Base-by-base conservation (phyloP, 2,113 vertebrate genomes). In the Danionella cerebrum region DNA sequence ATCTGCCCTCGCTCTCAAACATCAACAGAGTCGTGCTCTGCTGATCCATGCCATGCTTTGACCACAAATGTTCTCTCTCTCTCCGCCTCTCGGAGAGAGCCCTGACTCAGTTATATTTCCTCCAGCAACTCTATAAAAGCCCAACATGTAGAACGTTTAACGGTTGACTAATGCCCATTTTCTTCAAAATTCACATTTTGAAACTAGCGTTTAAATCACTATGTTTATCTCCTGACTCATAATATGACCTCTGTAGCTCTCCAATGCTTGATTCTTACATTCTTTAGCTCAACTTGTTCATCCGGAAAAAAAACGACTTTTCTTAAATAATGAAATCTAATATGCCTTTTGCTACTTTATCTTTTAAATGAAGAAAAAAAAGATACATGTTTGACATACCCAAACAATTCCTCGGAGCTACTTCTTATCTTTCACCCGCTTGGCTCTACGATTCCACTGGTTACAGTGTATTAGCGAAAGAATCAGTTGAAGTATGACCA, bases 21-120 rank as follows among this genome's bases (percentile, higher is more conserved):
- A 58, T 25, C 13, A 11, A 41, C 47, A 51, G 35, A 75, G 74
- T 27, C 29, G 63, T 44, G 45, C 44, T 45, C 54, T 7, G 35
- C 57, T 18, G 67, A 68, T 78, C 72, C 73, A 68, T 53, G 65
- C 66, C 68, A 18, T 19, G 31, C 64, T 24, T 51, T 25, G 24
- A 13, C n/a, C 4, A 1, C 53, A 55, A 18, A 41, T 18, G 18
- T 2, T 16, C 44, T 62, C 31, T 13, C 47, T 22, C 25, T 4
- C 44, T 6, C 18, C 11, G 41, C 14, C 29, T 57, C 42, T 9
- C 6, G 5, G 14, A 14, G 29, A 31, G 24, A 48, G 33, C 14
- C 38, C 12, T 33, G 53, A 39, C 69, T 53, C 44, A 58, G 51
- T 68, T 53, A 68, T 51, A 57, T 50, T 22, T 42, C 8, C 19